Evolutionary conservation across 53 echinoderm and acorn worm species (phyloP), one percentile per base, ranked within the genome.

Genomic region (Hippasteria phrygiana): DNA sequence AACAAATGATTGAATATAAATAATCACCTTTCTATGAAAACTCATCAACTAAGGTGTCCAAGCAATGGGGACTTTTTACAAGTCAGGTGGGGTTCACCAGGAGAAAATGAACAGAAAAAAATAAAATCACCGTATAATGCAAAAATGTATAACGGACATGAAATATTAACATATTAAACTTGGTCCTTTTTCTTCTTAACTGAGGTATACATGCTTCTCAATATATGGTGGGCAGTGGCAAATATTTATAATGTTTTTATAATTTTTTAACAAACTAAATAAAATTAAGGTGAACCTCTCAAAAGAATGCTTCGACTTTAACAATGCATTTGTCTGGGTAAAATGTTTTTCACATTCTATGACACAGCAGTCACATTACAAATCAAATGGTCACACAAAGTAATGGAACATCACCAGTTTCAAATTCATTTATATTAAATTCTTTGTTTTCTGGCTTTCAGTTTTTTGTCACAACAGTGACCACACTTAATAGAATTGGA

Each of bases 41-140:
- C 3, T 28, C 48, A 33, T 26, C 20, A 53, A 45, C 55, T 2
- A 27, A 54, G 54, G 38, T 41, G 79, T 79, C 79, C 62, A 62
- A 73, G 54, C n/a, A 45, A 37, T 13, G 40, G 79, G 55, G 27
- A 53, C 51, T 55, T 77, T 77, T 16, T 77, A 56, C 39, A 40
- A 12, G 5, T 78, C 13, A 31, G 11, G 40, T n/a, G 59, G 62
- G 14, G 55, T 39, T 37, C 34, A 33, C 35, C 6, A 54, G 32
- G 5, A 27, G 1, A 11, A 76, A 50, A 56, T 36, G 28, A 18
- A 24, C 46, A 74, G 24, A 74, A n/a, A 39, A 17, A 39, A 35
- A 71, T 18, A 38, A 71, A 71, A 33, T 26, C 8, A 8, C 48
- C 8, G 14, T 48, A 48, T 7, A 48, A 8, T 48, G 14, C 48